These are phyloP conservation scores for Tiliqua scincoides DNA, from an alignment of 2,113 vertebrate species.

Conservation along the genomic window DNA sequence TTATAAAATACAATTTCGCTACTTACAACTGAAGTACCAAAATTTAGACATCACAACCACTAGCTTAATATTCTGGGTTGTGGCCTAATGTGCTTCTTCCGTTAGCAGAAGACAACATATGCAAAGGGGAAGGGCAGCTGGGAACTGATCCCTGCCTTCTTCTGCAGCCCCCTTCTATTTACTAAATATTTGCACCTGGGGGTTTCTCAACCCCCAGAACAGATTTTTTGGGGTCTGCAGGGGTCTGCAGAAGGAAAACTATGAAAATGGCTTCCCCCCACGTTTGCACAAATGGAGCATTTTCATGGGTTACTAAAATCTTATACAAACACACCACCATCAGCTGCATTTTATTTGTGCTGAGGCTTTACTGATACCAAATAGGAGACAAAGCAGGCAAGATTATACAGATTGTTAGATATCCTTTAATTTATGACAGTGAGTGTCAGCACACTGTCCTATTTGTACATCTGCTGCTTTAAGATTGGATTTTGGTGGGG, in stretches of 20 bases:
- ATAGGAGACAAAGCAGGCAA: neutral
- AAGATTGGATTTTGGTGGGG: neutral
- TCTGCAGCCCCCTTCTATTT: too few species aligned
- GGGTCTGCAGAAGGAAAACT: too few species aligned
- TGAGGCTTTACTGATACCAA: neutral
- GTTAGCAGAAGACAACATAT: too few species aligned
- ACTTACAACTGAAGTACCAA: neutral
- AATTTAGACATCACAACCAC: neutral
- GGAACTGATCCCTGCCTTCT: too few species aligned
- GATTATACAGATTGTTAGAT: neutral
- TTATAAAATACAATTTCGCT: neutral
- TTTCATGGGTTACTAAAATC: neutral
- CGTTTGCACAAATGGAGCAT: too few species aligned
- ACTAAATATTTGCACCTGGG: too few species aligned
- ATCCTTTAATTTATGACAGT: neutral
- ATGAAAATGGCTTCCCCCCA: too few species aligned
- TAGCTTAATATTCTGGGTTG: too few species aligned
- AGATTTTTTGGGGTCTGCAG: too few species aligned
- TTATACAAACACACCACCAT: neutral
- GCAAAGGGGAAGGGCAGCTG: too few species aligned
- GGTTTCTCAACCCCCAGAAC: too few species aligned
- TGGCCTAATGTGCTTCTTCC: too few species aligned
- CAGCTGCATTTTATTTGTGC: neutral
- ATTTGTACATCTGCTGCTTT: neutral
- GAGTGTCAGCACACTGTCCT: neutral